A percentile compares a stretch with the other conserved stretches of the same genome.
These are phyloP conservation scores for Ellobius talpinus DNA, from an alignment of 2,113 vertebrate genomes.

Conservation along the genomic window DNA sequence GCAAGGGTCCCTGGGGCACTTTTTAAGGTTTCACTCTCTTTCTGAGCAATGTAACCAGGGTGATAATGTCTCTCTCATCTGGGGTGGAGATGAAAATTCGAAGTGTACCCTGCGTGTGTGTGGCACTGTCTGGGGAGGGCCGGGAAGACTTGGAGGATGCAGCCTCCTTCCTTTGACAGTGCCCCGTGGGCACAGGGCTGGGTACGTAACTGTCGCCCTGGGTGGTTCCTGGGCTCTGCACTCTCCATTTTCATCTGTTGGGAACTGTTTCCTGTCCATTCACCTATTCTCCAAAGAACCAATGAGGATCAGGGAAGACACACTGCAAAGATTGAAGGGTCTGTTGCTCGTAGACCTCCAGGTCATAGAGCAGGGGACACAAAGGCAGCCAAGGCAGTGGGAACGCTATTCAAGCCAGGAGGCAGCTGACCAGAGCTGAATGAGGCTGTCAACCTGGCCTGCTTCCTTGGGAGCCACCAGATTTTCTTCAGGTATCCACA, in stretches of 20 bases:
- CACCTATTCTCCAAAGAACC: neutral
- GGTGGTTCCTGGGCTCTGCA: neutral
- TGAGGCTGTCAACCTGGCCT: neutral
- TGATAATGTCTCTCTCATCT: neutral
- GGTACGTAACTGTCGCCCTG: no score
- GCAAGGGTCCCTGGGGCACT: rapidly evolving
- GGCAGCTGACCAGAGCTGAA: neutral
- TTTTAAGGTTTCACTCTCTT: neutral
- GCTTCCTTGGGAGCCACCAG: neutral
- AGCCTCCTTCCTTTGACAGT: rapidly evolving
- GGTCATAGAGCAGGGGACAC: neutral
- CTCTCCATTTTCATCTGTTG: rapidly evolving
- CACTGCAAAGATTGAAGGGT: neutral
- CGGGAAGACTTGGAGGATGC: rapidly evolving
- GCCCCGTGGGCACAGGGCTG: no score
- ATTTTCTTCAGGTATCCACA: neutral
- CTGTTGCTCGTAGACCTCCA: neutral
- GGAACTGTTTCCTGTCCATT: neutral
- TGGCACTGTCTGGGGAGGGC: neutral
- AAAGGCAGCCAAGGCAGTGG: neutral
- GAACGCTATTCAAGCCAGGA: neutral
- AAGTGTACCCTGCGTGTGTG: rapidly evolving
- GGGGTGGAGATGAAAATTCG: neutral
- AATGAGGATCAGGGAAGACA: neutral
- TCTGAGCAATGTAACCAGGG: neutral